Evolutionary conservation across 2,113 vertebrate species (phyloP), one percentile per base, ranked within the genome.

Genomic region (Notarius lentiginosus): DNA sequence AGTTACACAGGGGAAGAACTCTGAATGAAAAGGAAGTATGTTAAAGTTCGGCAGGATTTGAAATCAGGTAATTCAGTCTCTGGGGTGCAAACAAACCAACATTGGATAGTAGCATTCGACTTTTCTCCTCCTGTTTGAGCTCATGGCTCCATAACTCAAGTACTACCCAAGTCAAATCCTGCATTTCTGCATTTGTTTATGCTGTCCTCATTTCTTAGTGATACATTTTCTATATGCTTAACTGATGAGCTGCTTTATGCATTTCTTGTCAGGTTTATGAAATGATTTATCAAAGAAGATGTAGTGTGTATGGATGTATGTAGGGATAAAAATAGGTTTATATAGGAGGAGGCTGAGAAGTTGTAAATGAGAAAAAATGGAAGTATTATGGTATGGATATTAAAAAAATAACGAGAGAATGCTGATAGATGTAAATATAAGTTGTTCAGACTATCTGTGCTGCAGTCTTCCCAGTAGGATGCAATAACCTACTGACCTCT

Each of bases 401-500:
- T 84, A 4, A 79, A 61, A 60, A 15, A 34, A 84, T 8, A 24
- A 4, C 34, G n/a, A 51, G 68, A 77, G 27, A 79, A 63, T 56
- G 56, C 53, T 79, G 34, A 58, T 66, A 60, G 41, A 53, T 61
- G 49, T 70, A 82, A 87, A 87, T 85, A 12, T 53, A 68, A 61
- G 84, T 65, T 82, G 85, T 84, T 89, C 1, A 34, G 65, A 34
- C 68, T 84, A 49, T 82, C 82, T 24, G 14, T 30, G 58, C 76
- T 63, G 63, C 27, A 73, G 30, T 66, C 79, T 60, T 75, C 58
- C 7, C 84, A 82, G 79, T 66, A 82, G 70, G 87, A 85, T 30
- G 14, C 30, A 55, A 56, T 84, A 68, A 84, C 82, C 68, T 87
- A 61, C 53, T 85, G 85, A 90, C 61, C 87, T 83, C 61, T 58